Conservation (phyloP, 1,140 invertebrate genomes). For the Eupeodes corollae region DNA sequence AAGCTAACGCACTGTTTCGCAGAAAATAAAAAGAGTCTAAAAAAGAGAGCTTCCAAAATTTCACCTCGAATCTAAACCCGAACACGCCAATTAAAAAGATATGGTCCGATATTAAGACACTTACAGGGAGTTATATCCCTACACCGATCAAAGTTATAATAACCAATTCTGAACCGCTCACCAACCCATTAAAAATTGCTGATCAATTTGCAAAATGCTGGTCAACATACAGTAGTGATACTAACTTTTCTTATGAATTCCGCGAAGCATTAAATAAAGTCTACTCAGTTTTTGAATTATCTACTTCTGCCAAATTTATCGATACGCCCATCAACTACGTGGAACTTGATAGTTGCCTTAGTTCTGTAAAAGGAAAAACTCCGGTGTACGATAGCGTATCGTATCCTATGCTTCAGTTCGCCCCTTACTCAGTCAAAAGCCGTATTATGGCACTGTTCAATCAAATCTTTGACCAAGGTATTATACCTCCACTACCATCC, state of each 20-base stretch:
- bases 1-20: constrained; percentile 1
- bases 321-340: not conserved
- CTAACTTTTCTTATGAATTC: constrained; percentile 3
- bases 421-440: constrained; percentile 1
- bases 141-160: constrained; percentile 1
- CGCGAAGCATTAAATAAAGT: not conserved
- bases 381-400: constrained; percentile 4
- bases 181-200: constrained; percentile 3
- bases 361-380: constrained; percentile 3
- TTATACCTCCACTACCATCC: constrained; percentile 3
- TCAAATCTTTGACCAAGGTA: constrained; percentile 1
- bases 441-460: constrained; percentile 2
- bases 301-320: constrained; percentile 1
- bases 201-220: constrained; percentile 7
- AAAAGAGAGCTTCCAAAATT: too few species aligned
- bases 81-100: too few species aligned
- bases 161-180: not conserved
- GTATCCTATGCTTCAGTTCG: constrained; percentile 4
- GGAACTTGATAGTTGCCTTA: constrained; percentile 2
- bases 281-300: not conserved
- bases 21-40: constrained; percentile 1
- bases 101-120: constrained; percentile 6
- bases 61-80: too few species aligned
- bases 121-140: constrained; percentile 1
- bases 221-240: constrained; percentile 2